These are phyloP conservation scores for Drosophila koepferae DNA, from an alignment of 2,888 invertebrate species.

Conservation along the genomic window DNA sequence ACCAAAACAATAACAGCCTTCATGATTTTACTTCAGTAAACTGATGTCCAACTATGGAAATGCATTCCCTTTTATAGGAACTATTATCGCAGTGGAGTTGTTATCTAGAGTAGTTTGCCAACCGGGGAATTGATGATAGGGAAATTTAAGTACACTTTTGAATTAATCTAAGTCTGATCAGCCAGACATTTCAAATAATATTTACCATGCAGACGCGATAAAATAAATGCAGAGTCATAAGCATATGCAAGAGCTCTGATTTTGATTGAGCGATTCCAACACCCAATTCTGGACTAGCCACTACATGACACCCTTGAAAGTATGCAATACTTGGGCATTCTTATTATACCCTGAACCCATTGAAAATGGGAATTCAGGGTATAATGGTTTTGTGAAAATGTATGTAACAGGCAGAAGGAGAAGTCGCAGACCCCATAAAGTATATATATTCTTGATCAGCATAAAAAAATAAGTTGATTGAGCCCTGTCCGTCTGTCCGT, in stretches of 20 bases:
- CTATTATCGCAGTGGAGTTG: too few species aligned
- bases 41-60: constrained; percentile 38
- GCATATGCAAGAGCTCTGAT: neutral
- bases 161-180: constrained; percentile 19
- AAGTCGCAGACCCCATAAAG: too few species aligned
- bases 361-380: too few species aligned
- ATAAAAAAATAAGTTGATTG: too few species aligned
- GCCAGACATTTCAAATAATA: neutral
- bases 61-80: constrained; percentile 33
- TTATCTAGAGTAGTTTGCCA: constrained; percentile 11
- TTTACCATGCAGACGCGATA: neutral
- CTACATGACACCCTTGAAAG: neutral
- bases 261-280: neutral
- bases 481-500: too few species aligned
- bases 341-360: too few species aligned
- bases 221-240: neutral
- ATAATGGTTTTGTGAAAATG: too few species aligned
- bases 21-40: constrained; percentile 52
- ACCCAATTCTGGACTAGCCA: neutral
- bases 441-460: too few species aligned
- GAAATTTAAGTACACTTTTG: constrained; percentile 53
- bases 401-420: too few species aligned
- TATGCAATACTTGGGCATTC: neutral
- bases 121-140: constrained; percentile 56
- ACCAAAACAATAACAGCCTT: constrained; percentile 31